These are phyloP conservation scores for Entomobrya multifasciata DNA, from an alignment of 2,888 invertebrate genomes.

Conservation along the genomic window DNA sequence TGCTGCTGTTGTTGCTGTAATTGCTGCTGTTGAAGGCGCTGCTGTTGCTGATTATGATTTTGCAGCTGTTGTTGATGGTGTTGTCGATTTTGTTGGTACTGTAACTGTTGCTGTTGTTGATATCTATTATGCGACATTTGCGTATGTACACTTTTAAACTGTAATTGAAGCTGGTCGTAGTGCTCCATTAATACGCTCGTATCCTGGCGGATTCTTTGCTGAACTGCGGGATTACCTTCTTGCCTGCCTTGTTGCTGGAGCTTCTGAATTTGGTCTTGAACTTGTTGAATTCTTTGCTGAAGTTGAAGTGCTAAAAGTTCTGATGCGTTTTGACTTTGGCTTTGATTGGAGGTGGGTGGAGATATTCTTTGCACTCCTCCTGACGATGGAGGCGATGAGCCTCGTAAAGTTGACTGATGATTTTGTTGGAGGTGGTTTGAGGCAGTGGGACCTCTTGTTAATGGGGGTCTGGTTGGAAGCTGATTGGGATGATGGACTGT, in stretches of 20 bases:
- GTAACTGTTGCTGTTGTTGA: constrained; percentile 37
- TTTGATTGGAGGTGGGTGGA: too few species aligned
- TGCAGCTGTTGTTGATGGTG: constrained; percentile 52
- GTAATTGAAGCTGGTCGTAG: constrained; percentile 2
- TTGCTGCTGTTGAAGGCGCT: constrained; percentile 53
- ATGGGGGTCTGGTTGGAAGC: too few species aligned
- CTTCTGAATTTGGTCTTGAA: neutral
- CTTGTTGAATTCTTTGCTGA: neutral
- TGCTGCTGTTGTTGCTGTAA: constrained; percentile 15
- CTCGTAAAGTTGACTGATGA: constrained; percentile 16
- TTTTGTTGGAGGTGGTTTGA: neutral
- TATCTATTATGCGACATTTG: neutral
- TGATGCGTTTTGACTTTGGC: neutral
- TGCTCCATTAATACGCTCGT: neutral
- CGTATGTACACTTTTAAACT: neutral
- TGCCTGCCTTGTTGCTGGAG: neutral
- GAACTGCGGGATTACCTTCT: neutral
- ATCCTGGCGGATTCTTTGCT: constrained; percentile 17
- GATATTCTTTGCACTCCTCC: too few species aligned
- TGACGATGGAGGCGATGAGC: neutral
- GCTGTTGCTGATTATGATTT: constrained; percentile 62
- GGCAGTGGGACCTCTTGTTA: neutral
- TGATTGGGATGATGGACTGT: neutral
- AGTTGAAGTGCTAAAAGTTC: neutral
- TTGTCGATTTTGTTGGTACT: constrained; percentile 40